phyloP scores from a whole-genome alignment of 1,140 invertebrate genomes.

The Megalonaias nervosa region DNA sequence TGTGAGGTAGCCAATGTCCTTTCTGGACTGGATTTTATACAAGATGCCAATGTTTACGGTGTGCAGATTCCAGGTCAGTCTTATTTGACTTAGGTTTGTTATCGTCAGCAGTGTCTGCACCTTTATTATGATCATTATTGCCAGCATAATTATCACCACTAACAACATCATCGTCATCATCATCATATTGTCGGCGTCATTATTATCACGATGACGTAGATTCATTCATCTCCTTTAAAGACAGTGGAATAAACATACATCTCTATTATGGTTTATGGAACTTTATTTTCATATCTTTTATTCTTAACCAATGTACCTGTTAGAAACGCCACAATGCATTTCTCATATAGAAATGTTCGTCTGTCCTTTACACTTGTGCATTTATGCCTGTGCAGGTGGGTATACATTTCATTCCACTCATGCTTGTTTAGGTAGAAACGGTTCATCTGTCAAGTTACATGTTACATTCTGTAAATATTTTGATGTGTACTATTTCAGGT shows the following conservation, averaged over 20 bases:
- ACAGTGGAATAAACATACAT: not conserved
- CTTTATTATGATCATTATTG: not conserved
- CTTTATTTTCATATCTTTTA: no score
- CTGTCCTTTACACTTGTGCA: no score
- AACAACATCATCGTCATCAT: not conserved
- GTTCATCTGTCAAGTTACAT: not conserved
- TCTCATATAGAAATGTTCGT: no score
- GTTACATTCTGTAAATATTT: not conserved
- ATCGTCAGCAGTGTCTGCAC: not conserved
- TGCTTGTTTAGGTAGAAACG: not conserved
- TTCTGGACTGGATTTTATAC: conserved; percentile 73
- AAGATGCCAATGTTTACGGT: conserved; percentile 95
- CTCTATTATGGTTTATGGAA: no score
- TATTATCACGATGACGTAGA: not conserved
- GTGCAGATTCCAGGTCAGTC: conserved; percentile 79
- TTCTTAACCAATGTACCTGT: no score
- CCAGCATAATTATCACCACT: not conserved
- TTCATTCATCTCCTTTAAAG: not conserved
- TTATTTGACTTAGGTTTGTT: not conserved
- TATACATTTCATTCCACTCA: no score
- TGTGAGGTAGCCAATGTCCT: conserved; percentile 89
- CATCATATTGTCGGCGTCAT: not conserved
- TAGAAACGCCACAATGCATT: no score
- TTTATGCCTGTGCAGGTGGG: not conserved
- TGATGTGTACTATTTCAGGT: not conserved